These are phyloP conservation scores for Drosophila asahinai DNA, from an alignment of 1,140 invertebrate species.

Conservation along the genomic window DNA sequence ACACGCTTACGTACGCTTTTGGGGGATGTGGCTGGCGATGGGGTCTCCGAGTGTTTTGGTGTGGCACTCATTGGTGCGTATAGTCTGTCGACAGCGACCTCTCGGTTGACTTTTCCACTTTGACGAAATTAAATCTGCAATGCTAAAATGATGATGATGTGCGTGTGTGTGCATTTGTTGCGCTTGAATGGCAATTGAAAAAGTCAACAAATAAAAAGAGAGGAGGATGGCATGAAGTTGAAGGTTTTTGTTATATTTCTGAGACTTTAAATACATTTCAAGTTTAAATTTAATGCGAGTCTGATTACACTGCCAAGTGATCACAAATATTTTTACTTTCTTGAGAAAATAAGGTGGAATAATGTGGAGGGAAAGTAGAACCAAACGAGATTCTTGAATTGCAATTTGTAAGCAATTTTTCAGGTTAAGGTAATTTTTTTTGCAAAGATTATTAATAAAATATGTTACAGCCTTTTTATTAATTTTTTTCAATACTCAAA, in stretches of 20 bases:
- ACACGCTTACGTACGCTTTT: constrained; percentile 17
- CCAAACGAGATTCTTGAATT: too few relatives aligned
- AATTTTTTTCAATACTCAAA: background rate
- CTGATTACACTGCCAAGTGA: background rate
- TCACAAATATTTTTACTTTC: background rate
- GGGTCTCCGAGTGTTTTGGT: constrained; percentile 21
- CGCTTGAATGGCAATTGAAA: constrained; percentile 68
- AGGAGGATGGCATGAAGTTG: background rate
- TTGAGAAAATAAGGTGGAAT: too few relatives aligned
- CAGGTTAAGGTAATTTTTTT: background rate
- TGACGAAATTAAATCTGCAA: constrained; percentile 80
- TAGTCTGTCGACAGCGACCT: constrained; percentile 21
- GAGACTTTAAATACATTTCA: background rate
- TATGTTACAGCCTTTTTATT: background rate
- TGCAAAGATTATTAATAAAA: background rate
- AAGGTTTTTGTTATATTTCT: constrained; percentile 1
- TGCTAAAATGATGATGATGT: constrained; percentile 62
- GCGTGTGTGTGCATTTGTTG: constrained; percentile 31
- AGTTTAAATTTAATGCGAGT: background rate
- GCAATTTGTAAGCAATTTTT: too few relatives aligned
- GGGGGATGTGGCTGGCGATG: background rate
- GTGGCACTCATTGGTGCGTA: constrained; percentile 41
- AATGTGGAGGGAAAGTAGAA: too few relatives aligned
- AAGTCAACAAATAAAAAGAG: background rate
- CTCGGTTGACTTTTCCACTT: constrained; percentile 75